Conservation (phyloP, 2,797 vertebrate species). For the Melanotaenia nigrans region DNA sequence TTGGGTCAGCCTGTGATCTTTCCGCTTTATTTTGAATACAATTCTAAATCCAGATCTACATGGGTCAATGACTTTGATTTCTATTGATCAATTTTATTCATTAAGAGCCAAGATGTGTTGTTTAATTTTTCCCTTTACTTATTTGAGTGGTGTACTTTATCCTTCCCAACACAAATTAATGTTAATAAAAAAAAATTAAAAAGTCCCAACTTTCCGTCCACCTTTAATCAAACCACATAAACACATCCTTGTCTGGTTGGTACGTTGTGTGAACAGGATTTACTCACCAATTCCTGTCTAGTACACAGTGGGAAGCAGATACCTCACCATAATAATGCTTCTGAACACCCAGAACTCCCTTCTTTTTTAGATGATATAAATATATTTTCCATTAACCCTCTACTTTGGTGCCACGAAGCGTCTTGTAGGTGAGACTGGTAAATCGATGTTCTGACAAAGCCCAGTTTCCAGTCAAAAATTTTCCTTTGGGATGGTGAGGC, state of each 20-base stretch:
- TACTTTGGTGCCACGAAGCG: constrained; percentile 35
- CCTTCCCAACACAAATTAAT: too few relatives aligned
- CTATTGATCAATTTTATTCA: too few relatives aligned
- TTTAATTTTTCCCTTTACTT: too few relatives aligned
- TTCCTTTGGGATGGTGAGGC: constrained; percentile 52
- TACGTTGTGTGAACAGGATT: constrained; percentile 45
- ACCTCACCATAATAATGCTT: constrained; percentile 46
- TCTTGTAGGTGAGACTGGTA: constrained; percentile 13
- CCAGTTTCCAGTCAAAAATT: constrained; percentile 31
- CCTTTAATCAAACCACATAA: neutral
- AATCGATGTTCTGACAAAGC: constrained; percentile 36
- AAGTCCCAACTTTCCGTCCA: neutral
- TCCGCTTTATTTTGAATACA: too few relatives aligned
- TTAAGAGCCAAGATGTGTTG: too few relatives aligned
- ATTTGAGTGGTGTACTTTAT: neutral
- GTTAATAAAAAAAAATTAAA: too few relatives aligned
- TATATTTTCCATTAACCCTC: neutral
- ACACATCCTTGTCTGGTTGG: constrained; percentile 15
- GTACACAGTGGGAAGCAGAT: constrained; percentile 50
- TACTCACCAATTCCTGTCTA: constrained; percentile 39
- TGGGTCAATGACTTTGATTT: too few relatives aligned
- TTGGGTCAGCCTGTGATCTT: too few relatives aligned
- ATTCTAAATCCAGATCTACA: too few relatives aligned
- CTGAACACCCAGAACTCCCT: neutral
- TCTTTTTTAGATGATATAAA: neutral